These are phyloP conservation scores for Bombus superbus DNA, from an alignment of 1,140 invertebrate species.

Conservation along the genomic window DNA sequence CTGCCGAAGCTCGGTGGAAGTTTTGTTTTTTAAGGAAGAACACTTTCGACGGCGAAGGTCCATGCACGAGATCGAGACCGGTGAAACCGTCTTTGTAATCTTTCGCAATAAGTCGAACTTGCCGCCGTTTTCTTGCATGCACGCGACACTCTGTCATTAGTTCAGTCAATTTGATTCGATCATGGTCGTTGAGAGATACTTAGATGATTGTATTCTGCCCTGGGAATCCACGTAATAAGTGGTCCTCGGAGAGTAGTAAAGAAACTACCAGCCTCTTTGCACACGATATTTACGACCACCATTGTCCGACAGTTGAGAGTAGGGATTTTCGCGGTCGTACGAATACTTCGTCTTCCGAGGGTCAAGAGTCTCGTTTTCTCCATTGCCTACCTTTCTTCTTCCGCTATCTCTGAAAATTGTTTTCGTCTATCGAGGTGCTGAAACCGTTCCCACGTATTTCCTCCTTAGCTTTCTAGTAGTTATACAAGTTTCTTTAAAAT, in stretches of 20 bases:
- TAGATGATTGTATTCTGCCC: constrained; percentile 76
- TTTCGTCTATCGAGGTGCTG: background rate
- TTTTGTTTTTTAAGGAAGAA: background rate
- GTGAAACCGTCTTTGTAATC: constrained; percentile 25
- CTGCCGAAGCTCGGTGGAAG: background rate
- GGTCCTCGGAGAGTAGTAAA: constrained; percentile 76
- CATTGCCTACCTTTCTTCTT: background rate
- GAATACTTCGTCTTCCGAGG: constrained; percentile 22
- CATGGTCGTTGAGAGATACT: constrained; percentile 77
- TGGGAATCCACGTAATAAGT: constrained; percentile 80
- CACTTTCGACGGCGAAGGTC: no score
- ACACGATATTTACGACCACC: constrained; percentile 80
- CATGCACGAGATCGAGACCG: background rate
- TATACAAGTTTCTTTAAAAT: background rate
- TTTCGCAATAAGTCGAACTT: background rate
- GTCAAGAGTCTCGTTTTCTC: background rate
- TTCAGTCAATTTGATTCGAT: constrained; percentile 57
- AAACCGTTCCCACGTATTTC: background rate
- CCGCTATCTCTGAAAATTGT: background rate
- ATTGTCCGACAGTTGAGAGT: constrained; percentile 73
- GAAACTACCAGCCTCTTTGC: constrained; percentile 67
- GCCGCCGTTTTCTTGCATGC: background rate
- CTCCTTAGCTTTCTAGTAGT: background rate
- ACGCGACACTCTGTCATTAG: constrained; percentile 51
- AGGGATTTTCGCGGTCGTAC: constrained; percentile 67